These are phyloP conservation scores for Machimus rusticus DNA, from an alignment of 2,888 invertebrate species.

Conservation along the genomic window DNA sequence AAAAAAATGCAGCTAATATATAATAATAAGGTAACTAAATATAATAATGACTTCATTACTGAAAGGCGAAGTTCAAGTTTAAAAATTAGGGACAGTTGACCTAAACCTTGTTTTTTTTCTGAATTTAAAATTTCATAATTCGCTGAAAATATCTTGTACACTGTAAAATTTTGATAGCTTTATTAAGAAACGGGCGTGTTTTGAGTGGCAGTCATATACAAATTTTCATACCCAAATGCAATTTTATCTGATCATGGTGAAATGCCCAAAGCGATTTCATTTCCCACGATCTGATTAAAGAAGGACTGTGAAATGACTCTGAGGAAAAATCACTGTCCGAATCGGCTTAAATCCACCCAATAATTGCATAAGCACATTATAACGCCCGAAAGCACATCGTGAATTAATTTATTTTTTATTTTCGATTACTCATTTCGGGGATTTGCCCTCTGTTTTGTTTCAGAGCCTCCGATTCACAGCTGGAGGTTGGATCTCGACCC, in stretches of 20 bases:
- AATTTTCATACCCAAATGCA: neutral
- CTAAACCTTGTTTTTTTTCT: too few relatives aligned
- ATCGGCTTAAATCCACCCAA: slow-evolving; percentile 17
- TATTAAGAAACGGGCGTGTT: neutral
- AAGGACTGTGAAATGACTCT: neutral
- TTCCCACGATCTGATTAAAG: slow-evolving; percentile 23
- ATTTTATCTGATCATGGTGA: neutral
- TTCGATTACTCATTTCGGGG: slow-evolving; percentile 20
- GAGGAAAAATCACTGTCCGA: neutral
- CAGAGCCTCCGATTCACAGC: neutral
- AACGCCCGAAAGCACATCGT: slow-evolving; percentile 19
- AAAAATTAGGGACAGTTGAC: too few relatives aligned
- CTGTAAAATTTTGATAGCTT: neutral
- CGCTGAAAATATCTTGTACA: neutral
- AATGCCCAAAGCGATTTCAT: neutral
- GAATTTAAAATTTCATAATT: neutral
- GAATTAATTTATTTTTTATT: slow-evolving; percentile 7
- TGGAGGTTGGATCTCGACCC: neutral
- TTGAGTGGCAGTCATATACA: neutral
- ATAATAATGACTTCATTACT: too few relatives aligned
- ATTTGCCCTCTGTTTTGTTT: neutral
- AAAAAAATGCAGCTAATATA: too few relatives aligned
- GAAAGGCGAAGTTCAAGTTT: too few relatives aligned
- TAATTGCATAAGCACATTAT: slow-evolving; percentile 34
- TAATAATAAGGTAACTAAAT: too few relatives aligned